Percentiles rank a stretch among this genome's conserved stretches.
Conservation (phyloP, 1,140 invertebrate species). For the Drosophila simulans region DNA sequence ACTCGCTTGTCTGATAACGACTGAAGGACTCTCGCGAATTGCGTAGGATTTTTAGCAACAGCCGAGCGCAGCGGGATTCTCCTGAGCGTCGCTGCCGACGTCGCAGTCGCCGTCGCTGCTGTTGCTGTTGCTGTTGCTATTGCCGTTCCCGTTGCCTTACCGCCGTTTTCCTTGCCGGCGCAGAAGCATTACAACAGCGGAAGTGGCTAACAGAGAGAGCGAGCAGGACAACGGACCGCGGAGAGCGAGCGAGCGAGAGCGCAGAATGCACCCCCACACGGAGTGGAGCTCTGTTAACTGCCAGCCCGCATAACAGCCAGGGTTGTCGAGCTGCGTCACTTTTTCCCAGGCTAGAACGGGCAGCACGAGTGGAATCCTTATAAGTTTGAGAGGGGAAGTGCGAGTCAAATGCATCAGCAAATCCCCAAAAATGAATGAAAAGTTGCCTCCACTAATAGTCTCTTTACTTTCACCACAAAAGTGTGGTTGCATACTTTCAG, state of each 20-base stretch:
- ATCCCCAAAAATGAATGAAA: not conserved
- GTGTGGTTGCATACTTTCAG: not conserved
- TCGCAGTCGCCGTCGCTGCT: constrained; percentile 29
- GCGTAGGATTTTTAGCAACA: constrained; percentile 81
- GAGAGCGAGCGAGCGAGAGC: constrained; percentile 7
- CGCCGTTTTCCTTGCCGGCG: constrained; percentile 34
- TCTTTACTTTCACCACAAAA: not conserved
- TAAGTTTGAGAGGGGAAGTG: not conserved
- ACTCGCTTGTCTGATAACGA: constrained; percentile 85
- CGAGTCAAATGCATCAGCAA: not conserved
- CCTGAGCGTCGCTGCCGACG: constrained; percentile 39
- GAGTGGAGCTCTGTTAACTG: constrained; percentile 45
- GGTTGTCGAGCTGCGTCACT: constrained; percentile 21
- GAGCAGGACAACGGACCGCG: constrained; percentile 14
- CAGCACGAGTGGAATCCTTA: not conserved
- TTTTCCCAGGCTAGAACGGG: not conserved
- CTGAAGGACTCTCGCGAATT: constrained; percentile 83
- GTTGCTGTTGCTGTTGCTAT: constrained; percentile 21
- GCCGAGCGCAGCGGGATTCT: constrained; percentile 55
- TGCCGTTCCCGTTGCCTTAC: constrained; percentile 5
- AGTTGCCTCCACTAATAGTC: too few relatives aligned
- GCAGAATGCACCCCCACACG: constrained; percentile 34
- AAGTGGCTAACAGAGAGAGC: constrained; percentile 55
- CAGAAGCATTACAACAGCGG: constrained; percentile 81
- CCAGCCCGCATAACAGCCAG: constrained; percentile 14